phyloP scores from a whole-genome alignment of 2,113 vertebrate genomes.

The Mixornis gularis region DNA sequence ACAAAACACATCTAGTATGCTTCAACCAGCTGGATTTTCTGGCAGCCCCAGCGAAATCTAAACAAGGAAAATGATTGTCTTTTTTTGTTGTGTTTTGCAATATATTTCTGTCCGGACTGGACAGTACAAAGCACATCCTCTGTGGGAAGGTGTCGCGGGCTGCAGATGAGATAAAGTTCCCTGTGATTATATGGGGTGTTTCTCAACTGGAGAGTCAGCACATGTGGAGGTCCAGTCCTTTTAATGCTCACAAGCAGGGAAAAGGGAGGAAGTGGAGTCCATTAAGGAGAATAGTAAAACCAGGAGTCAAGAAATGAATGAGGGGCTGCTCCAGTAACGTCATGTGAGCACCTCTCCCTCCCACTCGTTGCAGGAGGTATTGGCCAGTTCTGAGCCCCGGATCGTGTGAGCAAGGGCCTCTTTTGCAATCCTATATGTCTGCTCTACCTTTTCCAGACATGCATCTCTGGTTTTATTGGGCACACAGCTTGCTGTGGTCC shows the following conservation, averaged over 20 bases:
- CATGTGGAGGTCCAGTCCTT: neutral
- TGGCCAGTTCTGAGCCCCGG: neutral
- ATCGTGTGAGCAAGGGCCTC: slow-evolving; percentile 38
- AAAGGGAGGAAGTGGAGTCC: slow-evolving; percentile 41
- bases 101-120: neutral
- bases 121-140: slow-evolving; percentile 48
- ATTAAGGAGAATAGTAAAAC: slow-evolving; percentile 49
- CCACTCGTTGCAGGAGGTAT: slow-evolving; percentile 5
- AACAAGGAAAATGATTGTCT: slow-evolving; percentile 46
- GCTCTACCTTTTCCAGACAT: slow-evolving; percentile 57
- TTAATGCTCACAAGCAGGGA: neutral
- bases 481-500: neutral
- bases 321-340: neutral
- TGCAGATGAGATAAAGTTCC: slow-evolving; percentile 38
- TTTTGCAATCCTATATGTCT: slow-evolving; percentile 55
- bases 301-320: slow-evolving; percentile 32
- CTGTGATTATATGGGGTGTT: slow-evolving; percentile 47
- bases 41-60: slow-evolving; percentile 41
- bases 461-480: slow-evolving; percentile 56
- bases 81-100: slow-evolving; percentile 22
- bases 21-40: slow-evolving; percentile 58
- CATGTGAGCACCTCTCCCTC: slow-evolving; percentile 16
- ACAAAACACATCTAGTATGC: neutral
- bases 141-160: slow-evolving; percentile 28
- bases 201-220: slow-evolving; percentile 11